A percentile compares a stretch with the other conserved stretches of the same genome.
These are phyloP conservation scores for Mola mola DNA, from an alignment of 2,113 vertebrate species.

Conservation along the genomic window DNA sequence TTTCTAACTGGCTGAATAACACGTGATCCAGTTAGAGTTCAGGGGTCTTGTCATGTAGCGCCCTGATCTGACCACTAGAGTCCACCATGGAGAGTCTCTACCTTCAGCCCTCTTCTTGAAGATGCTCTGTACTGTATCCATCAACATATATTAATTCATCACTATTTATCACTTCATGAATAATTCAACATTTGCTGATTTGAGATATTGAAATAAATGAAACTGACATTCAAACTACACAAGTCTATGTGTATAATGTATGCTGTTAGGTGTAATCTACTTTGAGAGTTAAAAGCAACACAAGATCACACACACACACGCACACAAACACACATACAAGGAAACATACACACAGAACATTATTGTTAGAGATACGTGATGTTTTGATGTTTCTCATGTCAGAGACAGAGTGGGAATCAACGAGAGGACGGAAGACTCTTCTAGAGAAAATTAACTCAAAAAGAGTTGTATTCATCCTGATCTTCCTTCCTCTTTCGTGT, in stretches of 20 bases:
- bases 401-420: slow-evolving; percentile 39
- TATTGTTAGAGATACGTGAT: slow-evolving; percentile 84
- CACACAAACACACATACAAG: too few relatives aligned
- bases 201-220: too few relatives aligned
- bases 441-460: slow-evolving; percentile 18
- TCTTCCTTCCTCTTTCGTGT: background rate
- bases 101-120: background rate
- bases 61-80: slow-evolving; percentile 33
- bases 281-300: too few relatives aligned
- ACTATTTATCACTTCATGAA: too few relatives aligned
- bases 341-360: slow-evolving; percentile 71
- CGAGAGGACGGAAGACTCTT: too few relatives aligned
- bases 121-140: too few relatives aligned
- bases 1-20: background rate
- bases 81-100: slow-evolving; percentile 3
- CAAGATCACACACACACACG: too few relatives aligned
- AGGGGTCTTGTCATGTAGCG: background rate
- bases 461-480: slow-evolving; percentile 19
- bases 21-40: background rate
- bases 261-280: too few relatives aligned
- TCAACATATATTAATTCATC: too few relatives aligned
- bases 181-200: background rate
- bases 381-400: slow-evolving; percentile 65
- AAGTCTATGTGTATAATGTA: too few relatives aligned
- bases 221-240: too few relatives aligned